Evolutionary conservation across 2,888 invertebrate genomes (phyloP).

Genomic region (Xestia ashworthii): DNA sequence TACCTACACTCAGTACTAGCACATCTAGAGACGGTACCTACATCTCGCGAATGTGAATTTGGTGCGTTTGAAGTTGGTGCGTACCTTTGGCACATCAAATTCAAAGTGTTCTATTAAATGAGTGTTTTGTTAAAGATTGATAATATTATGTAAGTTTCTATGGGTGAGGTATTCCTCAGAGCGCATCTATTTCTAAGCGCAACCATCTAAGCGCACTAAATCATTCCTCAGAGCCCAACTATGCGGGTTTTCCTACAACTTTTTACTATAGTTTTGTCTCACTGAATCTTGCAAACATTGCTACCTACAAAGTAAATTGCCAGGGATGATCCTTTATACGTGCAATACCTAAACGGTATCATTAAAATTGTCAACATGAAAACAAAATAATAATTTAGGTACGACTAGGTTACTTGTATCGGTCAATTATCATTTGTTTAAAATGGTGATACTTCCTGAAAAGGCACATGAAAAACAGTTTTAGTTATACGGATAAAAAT

Average conservation of each 20-base stretch:
- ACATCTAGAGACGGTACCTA: constrained; percentile 21
- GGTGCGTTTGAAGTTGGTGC: neutral
- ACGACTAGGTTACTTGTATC: neutral
- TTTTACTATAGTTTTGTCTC: neutral
- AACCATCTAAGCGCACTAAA: too few species aligned
- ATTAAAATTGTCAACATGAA: neutral
- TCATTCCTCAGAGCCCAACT: too few species aligned
- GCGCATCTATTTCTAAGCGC: too few species aligned
- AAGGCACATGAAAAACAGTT: neutral
- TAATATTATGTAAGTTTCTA: neutral
- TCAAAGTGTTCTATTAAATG: neutral
- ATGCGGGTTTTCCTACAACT: neutral
- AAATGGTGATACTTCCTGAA: neutral
- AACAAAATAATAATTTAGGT: neutral
- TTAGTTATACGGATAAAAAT: constrained; percentile 9
- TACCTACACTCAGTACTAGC: neutral
- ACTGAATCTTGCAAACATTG: neutral
- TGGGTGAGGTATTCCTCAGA: too few species aligned
- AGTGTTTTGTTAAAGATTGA: neutral
- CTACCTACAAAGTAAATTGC: neutral
- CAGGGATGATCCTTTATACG: neutral
- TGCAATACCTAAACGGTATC: neutral
- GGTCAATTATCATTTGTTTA: too few species aligned
- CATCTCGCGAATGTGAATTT: neutral
- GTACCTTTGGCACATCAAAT: neutral